Conservation (phyloP, 2,888 invertebrate genomes). For the Sceliomorpha sp. region DNA sequence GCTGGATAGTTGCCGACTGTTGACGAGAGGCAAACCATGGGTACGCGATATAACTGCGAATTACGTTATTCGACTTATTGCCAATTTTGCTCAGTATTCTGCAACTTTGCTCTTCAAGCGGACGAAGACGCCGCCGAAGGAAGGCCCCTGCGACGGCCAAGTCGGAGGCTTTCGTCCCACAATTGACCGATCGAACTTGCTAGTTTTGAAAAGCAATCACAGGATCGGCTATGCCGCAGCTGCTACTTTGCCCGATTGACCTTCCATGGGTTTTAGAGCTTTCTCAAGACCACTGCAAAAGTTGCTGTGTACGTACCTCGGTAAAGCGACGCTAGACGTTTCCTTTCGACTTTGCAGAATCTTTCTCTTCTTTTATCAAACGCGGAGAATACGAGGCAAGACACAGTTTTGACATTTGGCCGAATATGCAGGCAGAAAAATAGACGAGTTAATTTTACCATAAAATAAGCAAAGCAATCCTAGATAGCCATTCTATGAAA, state of each 20-base stretch:
- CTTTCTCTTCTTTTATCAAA: no score
- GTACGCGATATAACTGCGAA: slow-evolving; percentile 41
- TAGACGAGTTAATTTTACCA: no score
- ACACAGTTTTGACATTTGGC: no score
- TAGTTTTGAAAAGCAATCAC: slow-evolving; percentile 46
- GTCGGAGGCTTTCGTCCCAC: background rate
- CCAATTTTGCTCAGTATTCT: slow-evolving; percentile 31
- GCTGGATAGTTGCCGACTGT: slow-evolving; percentile 25
- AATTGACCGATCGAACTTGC: slow-evolving; percentile 23
- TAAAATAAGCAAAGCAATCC: no score
- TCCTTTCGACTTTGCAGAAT: background rate
- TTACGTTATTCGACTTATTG: slow-evolving; percentile 51
- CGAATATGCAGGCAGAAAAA: no score
- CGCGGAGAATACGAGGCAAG: no score
- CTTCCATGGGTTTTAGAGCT: slow-evolving; percentile 32
- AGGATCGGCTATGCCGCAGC: background rate
- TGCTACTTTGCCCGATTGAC: background rate
- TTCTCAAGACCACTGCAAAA: slow-evolving; percentile 37
- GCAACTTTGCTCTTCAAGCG: slow-evolving; percentile 1
- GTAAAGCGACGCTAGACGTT: background rate
- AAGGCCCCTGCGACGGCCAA: slow-evolving; percentile 4
- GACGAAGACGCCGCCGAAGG: background rate
- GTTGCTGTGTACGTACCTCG: slow-evolving; percentile 29
- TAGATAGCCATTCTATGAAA: no score
- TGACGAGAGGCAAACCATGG: slow-evolving; percentile 31